Conservation (phyloP, 2,113 vertebrate genomes). For the Chunga burmeisteri region DNA sequence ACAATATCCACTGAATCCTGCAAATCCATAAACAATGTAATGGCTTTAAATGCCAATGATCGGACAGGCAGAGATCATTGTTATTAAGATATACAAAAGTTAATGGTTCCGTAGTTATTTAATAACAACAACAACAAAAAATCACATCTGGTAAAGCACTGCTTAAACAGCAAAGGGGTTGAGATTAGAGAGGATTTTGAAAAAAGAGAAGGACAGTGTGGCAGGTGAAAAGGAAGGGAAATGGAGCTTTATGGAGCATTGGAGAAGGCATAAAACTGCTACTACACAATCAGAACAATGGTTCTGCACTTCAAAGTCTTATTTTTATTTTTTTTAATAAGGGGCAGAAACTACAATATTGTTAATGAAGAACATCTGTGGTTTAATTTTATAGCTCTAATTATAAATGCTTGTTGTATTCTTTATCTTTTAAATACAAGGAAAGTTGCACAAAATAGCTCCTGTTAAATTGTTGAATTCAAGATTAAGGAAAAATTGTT, state of each 20-base stretch:
- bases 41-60: not conserved
- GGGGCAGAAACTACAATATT: not conserved
- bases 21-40: not conserved
- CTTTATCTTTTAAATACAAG: not conserved
- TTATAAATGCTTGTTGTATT: not conserved
- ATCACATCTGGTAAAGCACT: not conserved
- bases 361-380: not conserved
- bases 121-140: not conserved
- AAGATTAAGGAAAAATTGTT: not conserved
- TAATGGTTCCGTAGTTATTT: not conserved
- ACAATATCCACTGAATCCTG: not conserved
- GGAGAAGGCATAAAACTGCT: not conserved
- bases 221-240: not conserved
- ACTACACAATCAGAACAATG: not conserved
- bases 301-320: not conserved
- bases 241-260: not conserved
- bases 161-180: not conserved
- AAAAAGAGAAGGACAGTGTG: not conserved
- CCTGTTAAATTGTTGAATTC: not conserved
- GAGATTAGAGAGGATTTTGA: not conserved
- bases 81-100: not conserved
- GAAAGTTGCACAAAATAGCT: not conserved
- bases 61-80: not conserved
- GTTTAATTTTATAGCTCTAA: not conserved
- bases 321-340: not conserved